Base-by-base conservation (phyloP, 1,140 invertebrate species). In the Drosophila mauritiana region DNA sequence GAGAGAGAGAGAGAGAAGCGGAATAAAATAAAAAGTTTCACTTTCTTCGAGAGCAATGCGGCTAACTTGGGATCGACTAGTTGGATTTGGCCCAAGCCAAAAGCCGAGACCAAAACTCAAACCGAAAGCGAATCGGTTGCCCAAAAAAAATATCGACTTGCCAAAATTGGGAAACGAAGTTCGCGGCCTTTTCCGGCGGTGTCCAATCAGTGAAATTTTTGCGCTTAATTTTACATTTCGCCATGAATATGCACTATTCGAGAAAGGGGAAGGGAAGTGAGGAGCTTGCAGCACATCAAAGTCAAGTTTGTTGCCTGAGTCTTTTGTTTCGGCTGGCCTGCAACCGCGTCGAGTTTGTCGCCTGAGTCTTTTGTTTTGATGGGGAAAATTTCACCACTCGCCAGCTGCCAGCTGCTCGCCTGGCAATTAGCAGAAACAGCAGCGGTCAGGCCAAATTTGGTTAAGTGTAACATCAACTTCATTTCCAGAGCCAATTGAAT, bases 391-490 rank as follows among this genome's bases (percentile, higher is more conserved):
- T 89, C 83, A 80, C 83, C 84, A 83, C 25, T 40, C 40, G 58
- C 62, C 64, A 59, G 76, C 79, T 64, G 31, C 31, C 8, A 6
- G 49, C 22, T 7, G 49, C 22, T 39, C 63, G 13, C 37, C 57
- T 78, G 64, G 83, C 79, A 88, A 88, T 88, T 88, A 80, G 64
- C 73, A 73, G 48, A 67, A 49, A 64, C 45, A 46, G 36, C 80
- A 79, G 82, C 84, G 15, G 46, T 59, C 46, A 36, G 52, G 20
- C 84, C 84, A 78, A 89, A 88, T 88, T 89, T 88, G 84, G 84
- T 89, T 88, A 88, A 89, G 76, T 88, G 84, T 88, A 88, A 88
- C 84, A 88, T 78, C 84, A 80, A 88, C 83, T 82, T 86, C 48
- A 80, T 83, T 83, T 84, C 80, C 81, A 83, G 80, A 73, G 76